Evolutionary conservation across 2,113 vertebrate genomes (phyloP), one percentile per base, ranked within the genome.

Genomic region (Puma concolor): DNA sequence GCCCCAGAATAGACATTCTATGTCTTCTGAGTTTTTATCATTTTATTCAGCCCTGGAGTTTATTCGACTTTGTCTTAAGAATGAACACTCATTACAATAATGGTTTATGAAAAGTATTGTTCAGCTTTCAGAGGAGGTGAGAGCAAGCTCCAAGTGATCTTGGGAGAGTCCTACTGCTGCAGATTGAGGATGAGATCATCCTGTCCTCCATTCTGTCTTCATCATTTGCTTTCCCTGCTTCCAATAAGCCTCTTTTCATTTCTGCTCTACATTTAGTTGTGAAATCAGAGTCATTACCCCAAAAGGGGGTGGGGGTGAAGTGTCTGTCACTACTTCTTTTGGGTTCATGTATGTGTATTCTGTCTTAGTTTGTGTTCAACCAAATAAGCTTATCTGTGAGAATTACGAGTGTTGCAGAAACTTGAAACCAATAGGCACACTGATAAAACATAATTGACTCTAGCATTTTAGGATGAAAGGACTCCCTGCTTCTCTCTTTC

Each of bases 1-100:
- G 25, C 36, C 90, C 44, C 50, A 84, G 36, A 74, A 88, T 72
- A 74, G 67, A 44, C 54, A 64, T 93, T 94, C 74, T 41, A 48
- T 88, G 81, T 83, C 29, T 79, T 96, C 87, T 72, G 41, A 71
- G 25, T 77, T 69, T 48, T 87, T 86, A 74, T 92, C 9, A 57
- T 92, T 95, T 89, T 88, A n/a, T 85, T 93, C 92, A 69, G 50
- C 84, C 16, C 7, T 66, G 63, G 33, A 52, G 1, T 93, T 96
- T 81, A 29, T n/a, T 88, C 27, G 41, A 77, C 27, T 90, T 3
- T 80, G 4, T 94, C 71, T 88, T 81, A 88, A 81, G 64, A 91
- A 6, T 79, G 36, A 64, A 25, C 27, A 64, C 67, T 25, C 38
- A 21, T 92, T 96, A 27, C 36, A 77, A 3, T 72, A 60, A 67